Conservation (phyloP, 2,797 vertebrate species). For the Clamator glandarius region DNA sequence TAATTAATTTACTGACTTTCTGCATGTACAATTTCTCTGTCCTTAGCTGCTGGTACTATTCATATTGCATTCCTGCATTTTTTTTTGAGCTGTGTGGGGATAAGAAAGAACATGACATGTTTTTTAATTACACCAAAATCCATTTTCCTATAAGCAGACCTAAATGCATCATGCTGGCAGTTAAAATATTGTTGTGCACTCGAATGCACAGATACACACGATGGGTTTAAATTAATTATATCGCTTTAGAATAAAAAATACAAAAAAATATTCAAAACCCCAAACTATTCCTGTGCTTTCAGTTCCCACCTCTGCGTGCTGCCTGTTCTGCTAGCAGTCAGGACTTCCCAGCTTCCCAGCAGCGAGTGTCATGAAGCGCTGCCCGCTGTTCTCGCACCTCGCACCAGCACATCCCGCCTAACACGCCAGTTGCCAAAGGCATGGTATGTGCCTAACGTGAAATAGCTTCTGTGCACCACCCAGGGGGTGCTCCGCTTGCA, state of each 20-base stretch:
- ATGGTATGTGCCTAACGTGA: conserved; percentile 26
- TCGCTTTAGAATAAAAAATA: not conserved
- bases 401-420: not conserved
- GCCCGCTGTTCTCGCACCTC: conserved; percentile 50
- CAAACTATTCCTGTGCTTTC: not conserved
- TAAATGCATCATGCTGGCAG: conserved; percentile 28
- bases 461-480: conserved; percentile 36
- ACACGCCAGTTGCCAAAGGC: conserved; percentile 45
- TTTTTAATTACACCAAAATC: conserved; percentile 44
- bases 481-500: conserved; percentile 37
- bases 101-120: not conserved
- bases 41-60: not conserved
- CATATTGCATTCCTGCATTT: not conserved
- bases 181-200: conserved; percentile 19
- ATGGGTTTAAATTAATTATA: conserved; percentile 48
- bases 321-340: conserved; percentile 18
- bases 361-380: conserved; percentile 33
- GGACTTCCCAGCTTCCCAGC: conserved; percentile 34
- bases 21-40: not conserved
- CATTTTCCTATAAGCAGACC: not conserved
- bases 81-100: not conserved
- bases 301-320: conserved; percentile 43
- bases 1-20: conserved; percentile 9
- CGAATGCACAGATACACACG: not conserved
- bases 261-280: too few relatives aligned